A percentile compares a stretch with the other conserved stretches of the same genome.
These are phyloP conservation scores for Saguinus midas DNA, from an alignment of 2,113 vertebrate genomes.

Conservation along the genomic window DNA sequence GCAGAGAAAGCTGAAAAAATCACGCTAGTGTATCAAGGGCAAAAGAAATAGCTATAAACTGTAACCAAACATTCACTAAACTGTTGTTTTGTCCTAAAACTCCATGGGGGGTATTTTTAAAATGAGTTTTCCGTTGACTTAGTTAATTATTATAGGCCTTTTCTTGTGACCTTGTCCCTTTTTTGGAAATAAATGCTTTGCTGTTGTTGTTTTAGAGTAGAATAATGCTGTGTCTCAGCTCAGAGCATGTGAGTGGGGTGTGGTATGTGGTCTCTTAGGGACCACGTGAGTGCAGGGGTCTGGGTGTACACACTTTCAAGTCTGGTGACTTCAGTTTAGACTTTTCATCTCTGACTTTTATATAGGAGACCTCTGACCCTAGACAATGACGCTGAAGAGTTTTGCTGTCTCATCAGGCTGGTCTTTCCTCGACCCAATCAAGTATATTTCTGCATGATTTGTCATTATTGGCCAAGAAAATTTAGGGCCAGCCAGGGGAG, in stretches of 20 bases:
- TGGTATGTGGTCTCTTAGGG: conserved; percentile 46
- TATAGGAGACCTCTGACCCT: not conserved
- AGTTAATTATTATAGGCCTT: conserved; percentile 75
- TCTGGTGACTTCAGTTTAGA: conserved; percentile 45
- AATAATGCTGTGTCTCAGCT: conserved; percentile 59
- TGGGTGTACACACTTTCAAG: conserved; percentile 9
- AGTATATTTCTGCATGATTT: conserved; percentile 32
- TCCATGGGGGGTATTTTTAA: conserved; percentile 71
- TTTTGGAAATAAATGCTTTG: conserved; percentile 65
- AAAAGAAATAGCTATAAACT: conserved; percentile 64
- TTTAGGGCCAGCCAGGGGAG: not conserved
- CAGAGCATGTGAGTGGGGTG: conserved; percentile 9
- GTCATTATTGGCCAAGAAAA: conserved; percentile 17
- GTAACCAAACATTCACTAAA: conserved; percentile 63
- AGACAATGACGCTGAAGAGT: not conserved
- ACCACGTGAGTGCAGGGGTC: conserved; percentile 10
- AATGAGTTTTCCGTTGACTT: conserved; percentile 74
- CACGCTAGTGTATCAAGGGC: conserved; percentile 61
- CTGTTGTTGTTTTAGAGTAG: conserved; percentile 65
- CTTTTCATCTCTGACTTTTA: conserved; percentile 15
- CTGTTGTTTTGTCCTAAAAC: conserved; percentile 69
- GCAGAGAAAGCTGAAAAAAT: conserved; percentile 66
- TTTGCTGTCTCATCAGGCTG: conserved; percentile 22
- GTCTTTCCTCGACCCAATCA: not conserved
- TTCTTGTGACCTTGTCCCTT: conserved; percentile 72